A percentile compares a stretch with the other conserved stretches of the same genome.
Evolutionary conservation across 2,797 vertebrate species (phyloP).

Genomic region (Apogon talboti): DNA sequence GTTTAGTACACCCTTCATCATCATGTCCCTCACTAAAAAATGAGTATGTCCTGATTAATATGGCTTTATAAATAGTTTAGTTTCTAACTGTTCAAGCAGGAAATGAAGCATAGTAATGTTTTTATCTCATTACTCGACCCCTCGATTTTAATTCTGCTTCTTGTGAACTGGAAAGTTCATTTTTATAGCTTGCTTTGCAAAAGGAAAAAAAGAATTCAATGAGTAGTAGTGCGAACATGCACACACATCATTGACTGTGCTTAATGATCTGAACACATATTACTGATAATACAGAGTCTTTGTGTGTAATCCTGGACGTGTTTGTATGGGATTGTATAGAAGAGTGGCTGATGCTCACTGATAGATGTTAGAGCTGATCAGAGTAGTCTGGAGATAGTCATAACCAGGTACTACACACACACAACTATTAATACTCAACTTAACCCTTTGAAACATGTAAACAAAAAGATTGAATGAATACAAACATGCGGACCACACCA

Average conservation of each 20-base stretch:
- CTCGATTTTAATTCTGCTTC: slow-evolving; percentile 89
- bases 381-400: slow-evolving; percentile 82
- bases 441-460: slow-evolving; percentile 52
- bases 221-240: slow-evolving; percentile 13
- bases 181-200: slow-evolving; percentile 89
- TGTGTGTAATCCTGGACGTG: slow-evolving; percentile 7
- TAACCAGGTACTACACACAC: slow-evolving; percentile 81
- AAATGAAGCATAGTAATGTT: slow-evolving; percentile 3
- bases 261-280: slow-evolving; percentile 35
- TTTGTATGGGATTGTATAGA: slow-evolving; percentile 68
- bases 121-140: slow-evolving; percentile 22
- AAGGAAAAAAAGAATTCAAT: slow-evolving; percentile 84
- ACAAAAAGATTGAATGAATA: slow-evolving; percentile 31
- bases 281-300: slow-evolving; percentile 34
- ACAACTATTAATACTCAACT: slow-evolving; percentile 37
- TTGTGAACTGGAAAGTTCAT: slow-evolving; percentile 87
- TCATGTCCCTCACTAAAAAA: neutral
- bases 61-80: slow-evolving; percentile 8
- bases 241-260: slow-evolving; percentile 45
- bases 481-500: slow-evolving; percentile 30
- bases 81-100: slow-evolving; percentile 9
- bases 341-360: slow-evolving; percentile 89
- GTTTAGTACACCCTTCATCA: neutral
- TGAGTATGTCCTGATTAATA: slow-evolving; percentile 11
- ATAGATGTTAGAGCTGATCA: slow-evolving; percentile 86